A percentile compares a stretch with the other conserved stretches of the same genome.
These are phyloP conservation scores for Piliocolobus tephrosceles DNA, from an alignment of 2,113 vertebrate genomes.

Conservation along the genomic window DNA sequence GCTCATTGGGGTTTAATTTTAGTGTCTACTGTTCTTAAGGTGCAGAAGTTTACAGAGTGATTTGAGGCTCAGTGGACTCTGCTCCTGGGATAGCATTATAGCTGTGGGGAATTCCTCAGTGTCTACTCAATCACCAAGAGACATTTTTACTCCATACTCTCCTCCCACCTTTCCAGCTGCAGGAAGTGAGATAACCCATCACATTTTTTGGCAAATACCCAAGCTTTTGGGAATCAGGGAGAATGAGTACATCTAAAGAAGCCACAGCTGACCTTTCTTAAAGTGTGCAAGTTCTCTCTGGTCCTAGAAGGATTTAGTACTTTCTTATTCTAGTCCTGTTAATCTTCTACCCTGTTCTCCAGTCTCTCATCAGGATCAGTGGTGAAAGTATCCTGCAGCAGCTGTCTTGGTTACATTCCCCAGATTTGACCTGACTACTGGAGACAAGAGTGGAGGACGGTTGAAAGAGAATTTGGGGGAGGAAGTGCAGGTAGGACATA, in stretches of 20 bases:
- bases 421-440: background rate
- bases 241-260: background rate
- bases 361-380: background rate
- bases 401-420: background rate
- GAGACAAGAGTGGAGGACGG: background rate
- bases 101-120: background rate
- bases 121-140: background rate
- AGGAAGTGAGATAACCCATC: background rate
- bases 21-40: background rate
- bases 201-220: background rate
- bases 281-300: background rate
- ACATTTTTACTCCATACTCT: background rate
- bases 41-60: background rate
- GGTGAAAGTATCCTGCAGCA: background rate
- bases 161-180: background rate
- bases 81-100: background rate
- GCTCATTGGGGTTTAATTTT: background rate
- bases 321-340: background rate
- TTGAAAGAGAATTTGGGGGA: background rate
- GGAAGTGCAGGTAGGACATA: background rate
- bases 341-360: background rate
- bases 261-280: background rate
- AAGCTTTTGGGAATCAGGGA: background rate
- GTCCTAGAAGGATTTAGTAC: background rate
- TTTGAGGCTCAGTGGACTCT: background rate